Conservation (phyloP, 2,113 vertebrate genomes). For the Sinocyclocheilus anshuiensis region DNA sequence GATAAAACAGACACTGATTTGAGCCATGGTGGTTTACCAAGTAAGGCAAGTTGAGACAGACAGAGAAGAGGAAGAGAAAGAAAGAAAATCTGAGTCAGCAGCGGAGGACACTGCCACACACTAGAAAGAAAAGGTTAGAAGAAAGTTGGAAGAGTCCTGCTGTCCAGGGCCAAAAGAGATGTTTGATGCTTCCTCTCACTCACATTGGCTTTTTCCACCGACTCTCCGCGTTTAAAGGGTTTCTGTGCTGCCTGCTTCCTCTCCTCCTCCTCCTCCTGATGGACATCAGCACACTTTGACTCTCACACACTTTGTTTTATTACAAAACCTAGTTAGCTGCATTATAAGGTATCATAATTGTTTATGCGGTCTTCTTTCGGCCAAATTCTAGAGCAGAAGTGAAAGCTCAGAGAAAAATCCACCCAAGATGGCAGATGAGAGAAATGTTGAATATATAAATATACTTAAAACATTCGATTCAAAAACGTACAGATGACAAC, state of each 20-base stretch:
- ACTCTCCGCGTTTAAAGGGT: slow-evolving; percentile 76
- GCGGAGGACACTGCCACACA: not conserved
- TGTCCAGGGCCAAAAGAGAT: slow-evolving; percentile 3
- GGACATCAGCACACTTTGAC: slow-evolving; percentile 37
- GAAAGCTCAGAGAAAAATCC: not conserved
- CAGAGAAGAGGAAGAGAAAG: no score
- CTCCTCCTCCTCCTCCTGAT: slow-evolving; percentile 77
- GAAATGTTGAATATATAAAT: not conserved
- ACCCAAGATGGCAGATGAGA: not conserved
- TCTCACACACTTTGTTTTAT: not conserved
- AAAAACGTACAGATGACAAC: no score
- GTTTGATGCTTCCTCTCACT: slow-evolving; percentile 53
- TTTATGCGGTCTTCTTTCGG: not conserved
- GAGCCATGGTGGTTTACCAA: no score
- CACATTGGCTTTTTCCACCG: slow-evolving; percentile 86
- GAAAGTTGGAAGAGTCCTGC: not conserved
- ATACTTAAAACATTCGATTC: not conserved
- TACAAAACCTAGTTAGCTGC: not conserved
- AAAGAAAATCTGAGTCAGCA: not conserved
- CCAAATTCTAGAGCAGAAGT: not conserved
- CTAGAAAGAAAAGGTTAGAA: not conserved
- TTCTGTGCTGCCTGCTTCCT: slow-evolving; percentile 64
- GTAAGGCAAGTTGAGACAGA: no score
- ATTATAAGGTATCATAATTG: not conserved
- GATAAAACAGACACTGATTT: no score